Base-by-base conservation (phyloP, 2,113 vertebrate species). In the Pseudonaja textilis region DNA sequence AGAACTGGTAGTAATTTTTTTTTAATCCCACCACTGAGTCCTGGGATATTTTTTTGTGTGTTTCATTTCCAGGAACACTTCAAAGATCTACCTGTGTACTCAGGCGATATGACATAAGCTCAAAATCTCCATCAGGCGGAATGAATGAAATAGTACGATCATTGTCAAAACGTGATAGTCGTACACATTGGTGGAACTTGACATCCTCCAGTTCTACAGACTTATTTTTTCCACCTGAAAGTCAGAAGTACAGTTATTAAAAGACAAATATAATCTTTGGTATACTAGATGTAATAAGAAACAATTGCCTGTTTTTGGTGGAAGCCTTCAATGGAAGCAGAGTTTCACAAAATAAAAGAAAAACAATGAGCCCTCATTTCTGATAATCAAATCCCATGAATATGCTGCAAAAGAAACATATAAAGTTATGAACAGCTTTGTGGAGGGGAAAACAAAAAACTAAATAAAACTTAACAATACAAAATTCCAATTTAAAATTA, bases 101-200 rank as follows among this genome's bases (percentile, higher is more conserved):
- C 14, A 99, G 97, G 2, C 98, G 98, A 91, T 99, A 99, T 0
- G 98, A 99, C 98, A 99, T 99, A 95, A 99, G 98, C 91, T 99
- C 98, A 93, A 99, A 99, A 96, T 99, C 98, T 26, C 98, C 98
- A 0, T 99, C 98, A 0, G 98, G 98, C 0, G 98, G 98, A 26
- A 99, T 98, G 97, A 99, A 99, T 89, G 98, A 99, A 94, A 99
- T 99, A 1, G 98, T 99, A 94, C 98, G 97, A 95, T 99, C 98
- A 0, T 99, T 99, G 93, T 99, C 98, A 39, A 99, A 99, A 95
- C 98, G 98, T 45, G 98, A 99, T 22, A 99, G 97, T 29, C 98
- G 98, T 2, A 99, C 98, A 6, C 98, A 99, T 96, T 99, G 98
- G 95, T 99, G 98, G 85, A 99, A 99, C 96, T 99, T 99, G 0